Conservation (phyloP, 2,888 invertebrate genomes). For the Mesorhabditis sp. region DNA sequence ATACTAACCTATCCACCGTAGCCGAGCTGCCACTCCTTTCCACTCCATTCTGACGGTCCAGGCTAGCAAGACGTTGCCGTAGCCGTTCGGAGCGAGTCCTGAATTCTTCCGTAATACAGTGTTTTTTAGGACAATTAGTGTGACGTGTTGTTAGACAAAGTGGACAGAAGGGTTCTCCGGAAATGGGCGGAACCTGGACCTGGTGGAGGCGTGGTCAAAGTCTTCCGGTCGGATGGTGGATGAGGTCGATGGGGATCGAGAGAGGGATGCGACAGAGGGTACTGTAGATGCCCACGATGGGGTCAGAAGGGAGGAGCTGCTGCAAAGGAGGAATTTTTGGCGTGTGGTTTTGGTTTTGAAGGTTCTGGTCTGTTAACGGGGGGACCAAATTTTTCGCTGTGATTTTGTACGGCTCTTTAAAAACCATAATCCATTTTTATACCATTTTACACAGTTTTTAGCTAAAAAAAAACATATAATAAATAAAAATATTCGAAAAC, state of each 20-base stretch:
- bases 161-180: not conserved
- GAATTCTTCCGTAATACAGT: not conserved
- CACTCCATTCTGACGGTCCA: not conserved
- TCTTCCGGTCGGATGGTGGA: not conserved
- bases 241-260: not conserved
- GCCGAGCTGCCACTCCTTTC: not conserved
- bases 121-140: not conserved
- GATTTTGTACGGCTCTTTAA: too few species aligned
- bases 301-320: constrained; percentile 1
- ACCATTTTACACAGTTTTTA: too few species aligned
- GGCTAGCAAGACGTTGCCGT: not conserved
- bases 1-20: too few species aligned
- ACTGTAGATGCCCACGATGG: not conserved
- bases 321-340: not conserved
- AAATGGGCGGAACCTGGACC: constrained; percentile 5
- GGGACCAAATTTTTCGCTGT: too few species aligned
- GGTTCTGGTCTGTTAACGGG: too few species aligned
- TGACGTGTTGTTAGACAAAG: too few species aligned
- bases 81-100: constrained; percentile 3
- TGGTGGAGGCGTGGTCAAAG: not conserved
- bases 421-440: too few species aligned
- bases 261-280: not conserved
- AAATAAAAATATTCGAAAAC: too few species aligned
- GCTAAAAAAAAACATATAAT: too few species aligned
- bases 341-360: too few species aligned